Percentiles rank a stretch among this genome's conserved stretches.
Evolutionary conservation across 2,113 vertebrate species (phyloP).

Genomic region (Shinisaurus crocodilurus): DNA sequence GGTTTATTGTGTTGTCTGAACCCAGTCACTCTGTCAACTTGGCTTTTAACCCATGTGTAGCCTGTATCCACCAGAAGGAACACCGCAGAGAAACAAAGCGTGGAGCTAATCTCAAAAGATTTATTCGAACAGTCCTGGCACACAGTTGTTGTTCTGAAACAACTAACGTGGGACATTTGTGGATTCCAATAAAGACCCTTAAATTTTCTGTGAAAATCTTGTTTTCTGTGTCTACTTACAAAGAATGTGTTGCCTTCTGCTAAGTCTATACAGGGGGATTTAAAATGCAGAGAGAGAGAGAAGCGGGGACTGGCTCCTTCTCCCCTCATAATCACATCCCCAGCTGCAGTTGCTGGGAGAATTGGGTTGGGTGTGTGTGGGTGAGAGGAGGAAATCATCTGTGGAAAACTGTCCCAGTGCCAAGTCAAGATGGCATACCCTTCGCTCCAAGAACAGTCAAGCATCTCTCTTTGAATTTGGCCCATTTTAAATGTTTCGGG

Average conservation of each 20-base stretch:
- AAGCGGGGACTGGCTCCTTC: conserved; percentile 83
- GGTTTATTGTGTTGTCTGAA: too few species aligned
- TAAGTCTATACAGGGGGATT: conserved; percentile 72
- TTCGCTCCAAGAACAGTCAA: conserved; percentile 74
- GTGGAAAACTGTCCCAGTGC: conserved; percentile 78
- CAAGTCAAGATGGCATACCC: conserved; percentile 78
- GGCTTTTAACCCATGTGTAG: too few species aligned
- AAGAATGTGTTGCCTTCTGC: conserved; percentile 57
- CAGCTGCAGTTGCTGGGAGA: conserved; percentile 77
- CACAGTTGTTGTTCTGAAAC: not conserved
- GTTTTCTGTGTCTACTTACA: conserved; percentile 34
- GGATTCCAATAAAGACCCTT: not conserved
- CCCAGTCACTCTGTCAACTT: too few species aligned
- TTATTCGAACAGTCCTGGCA: not conserved
- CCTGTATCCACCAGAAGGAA: too few species aligned
- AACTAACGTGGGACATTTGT: not conserved
- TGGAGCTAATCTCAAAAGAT: not conserved
- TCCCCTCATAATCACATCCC: conserved; percentile 74
- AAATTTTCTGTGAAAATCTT: conserved; percentile 48
- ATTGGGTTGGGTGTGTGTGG: conserved; percentile 63
- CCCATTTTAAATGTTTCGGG: conserved; percentile 54
- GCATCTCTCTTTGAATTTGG: conserved; percentile 67
- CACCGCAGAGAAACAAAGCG: too few species aligned
- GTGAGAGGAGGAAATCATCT: conserved; percentile 40
- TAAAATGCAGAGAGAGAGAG: conserved; percentile 38